Evolutionary conservation across 2,888 invertebrate species (phyloP).

Genomic region (Agapetus fuscipes): DNA sequence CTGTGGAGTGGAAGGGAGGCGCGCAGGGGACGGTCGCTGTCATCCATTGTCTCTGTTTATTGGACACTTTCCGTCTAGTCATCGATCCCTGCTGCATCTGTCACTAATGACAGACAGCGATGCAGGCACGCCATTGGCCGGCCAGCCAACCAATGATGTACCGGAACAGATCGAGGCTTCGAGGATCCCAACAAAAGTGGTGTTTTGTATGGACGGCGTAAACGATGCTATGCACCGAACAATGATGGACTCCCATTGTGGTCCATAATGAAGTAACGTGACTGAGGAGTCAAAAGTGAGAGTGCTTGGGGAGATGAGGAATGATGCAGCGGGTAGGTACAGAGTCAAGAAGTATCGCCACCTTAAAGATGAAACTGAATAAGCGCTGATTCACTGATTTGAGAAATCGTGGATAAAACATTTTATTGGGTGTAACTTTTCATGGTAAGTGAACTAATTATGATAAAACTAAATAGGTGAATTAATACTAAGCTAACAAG

Average conservation of each 20-base stretch:
- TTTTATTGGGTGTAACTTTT: too few species aligned
- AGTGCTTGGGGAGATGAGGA: constrained; percentile 6
- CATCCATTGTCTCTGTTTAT: constrained; percentile 14
- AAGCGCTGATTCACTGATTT: too few species aligned
- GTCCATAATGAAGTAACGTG: constrained; percentile 17
- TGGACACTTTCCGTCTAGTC: constrained; percentile 15
- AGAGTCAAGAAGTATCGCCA: too few species aligned
- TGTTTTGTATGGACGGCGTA: constrained; percentile 8
- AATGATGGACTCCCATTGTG: constrained; percentile 11
- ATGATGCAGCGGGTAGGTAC: neutral
- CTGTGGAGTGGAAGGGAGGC: neutral
- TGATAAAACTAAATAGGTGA: too few species aligned
- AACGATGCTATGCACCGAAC: constrained; percentile 4
- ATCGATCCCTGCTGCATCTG: constrained; percentile 12
- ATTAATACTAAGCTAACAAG: too few species aligned
- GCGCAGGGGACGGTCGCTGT: constrained; percentile 4
- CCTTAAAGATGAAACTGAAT: too few species aligned
- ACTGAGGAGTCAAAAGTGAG: constrained; percentile 15
- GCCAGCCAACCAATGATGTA: constrained; percentile 12
- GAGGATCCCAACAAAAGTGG: constrained; percentile 6
- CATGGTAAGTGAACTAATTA: too few species aligned
- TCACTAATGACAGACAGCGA: constrained; percentile 15
- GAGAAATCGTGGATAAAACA: too few species aligned
- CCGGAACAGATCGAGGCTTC: constrained; percentile 12
- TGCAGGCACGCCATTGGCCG: constrained; percentile 14